Conservation (phyloP, 2,113 vertebrate species). For the Oryzias woworae region DNA sequence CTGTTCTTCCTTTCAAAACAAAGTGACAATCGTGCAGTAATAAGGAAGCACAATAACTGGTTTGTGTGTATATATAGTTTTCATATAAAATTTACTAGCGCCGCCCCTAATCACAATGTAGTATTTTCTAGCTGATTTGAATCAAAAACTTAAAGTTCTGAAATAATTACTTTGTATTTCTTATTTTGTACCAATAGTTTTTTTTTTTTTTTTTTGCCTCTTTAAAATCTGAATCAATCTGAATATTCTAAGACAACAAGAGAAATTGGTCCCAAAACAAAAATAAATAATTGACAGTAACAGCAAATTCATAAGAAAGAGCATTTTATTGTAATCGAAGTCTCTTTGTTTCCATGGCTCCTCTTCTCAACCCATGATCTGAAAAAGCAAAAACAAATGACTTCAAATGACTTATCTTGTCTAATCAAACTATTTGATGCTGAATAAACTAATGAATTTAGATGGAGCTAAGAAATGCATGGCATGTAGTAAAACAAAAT, state of each 20-base stretch:
- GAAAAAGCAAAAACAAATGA: conserved; percentile 36
- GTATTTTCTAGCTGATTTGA: no score
- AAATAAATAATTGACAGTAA: conserved; percentile 1
- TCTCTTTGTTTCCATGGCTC: conserved; percentile 29
- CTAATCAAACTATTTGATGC: background rate
- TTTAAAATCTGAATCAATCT: background rate
- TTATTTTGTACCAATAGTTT: no score
- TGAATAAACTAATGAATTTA: background rate
- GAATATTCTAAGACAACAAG: background rate
- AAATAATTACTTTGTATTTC: no score
- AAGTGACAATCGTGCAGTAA: background rate
- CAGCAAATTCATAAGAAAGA: background rate
- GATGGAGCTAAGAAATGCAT: background rate
- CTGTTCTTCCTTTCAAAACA: background rate
- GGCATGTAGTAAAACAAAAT: background rate
- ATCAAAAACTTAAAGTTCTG: no score
- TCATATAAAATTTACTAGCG: no score
- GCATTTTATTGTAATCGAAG: conserved; percentile 53
- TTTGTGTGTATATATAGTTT: conserved; percentile 25
- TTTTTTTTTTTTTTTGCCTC: no score
- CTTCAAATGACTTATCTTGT: conserved; percentile 16
- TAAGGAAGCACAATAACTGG: conserved; percentile 34
- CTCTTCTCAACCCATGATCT: conserved; percentile 70
- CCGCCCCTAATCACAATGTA: no score
- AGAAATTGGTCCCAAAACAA: background rate